A percentile compares a stretch with the other conserved stretches of the same genome.
Evolutionary conservation across 2,113 vertebrate genomes (phyloP).

Genomic region (Trachemys scripta): DNA sequence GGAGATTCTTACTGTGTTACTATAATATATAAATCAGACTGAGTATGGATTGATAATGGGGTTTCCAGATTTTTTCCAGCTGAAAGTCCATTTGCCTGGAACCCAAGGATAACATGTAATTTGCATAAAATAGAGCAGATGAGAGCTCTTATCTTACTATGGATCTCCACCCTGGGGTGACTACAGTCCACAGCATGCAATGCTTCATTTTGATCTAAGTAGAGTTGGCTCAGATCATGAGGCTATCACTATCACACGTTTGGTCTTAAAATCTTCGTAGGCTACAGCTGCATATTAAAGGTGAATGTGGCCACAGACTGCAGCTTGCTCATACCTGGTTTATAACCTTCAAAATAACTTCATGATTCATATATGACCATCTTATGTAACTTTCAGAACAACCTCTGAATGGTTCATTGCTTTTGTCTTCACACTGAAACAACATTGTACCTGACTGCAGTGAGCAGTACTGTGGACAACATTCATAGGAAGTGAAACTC

Average conservation of each 20-base stretch:
- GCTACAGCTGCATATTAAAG: background rate
- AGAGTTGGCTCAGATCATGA: rapidly evolving
- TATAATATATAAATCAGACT: background rate
- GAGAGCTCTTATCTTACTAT: background rate
- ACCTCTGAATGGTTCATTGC: background rate
- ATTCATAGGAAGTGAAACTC: slow-evolving; percentile 86
- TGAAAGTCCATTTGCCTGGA: slow-evolving; percentile 5
- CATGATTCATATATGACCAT: background rate
- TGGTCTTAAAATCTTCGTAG: background rate
- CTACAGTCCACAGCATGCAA: background rate
- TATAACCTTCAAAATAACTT: background rate
- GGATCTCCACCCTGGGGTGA: background rate
- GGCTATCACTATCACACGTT: background rate
- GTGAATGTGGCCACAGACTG: rapidly evolving
- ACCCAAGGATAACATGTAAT: background rate
- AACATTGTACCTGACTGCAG: slow-evolving; percentile 71
- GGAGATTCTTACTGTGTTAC: slow-evolving; percentile 4
- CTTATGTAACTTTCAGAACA: background rate
- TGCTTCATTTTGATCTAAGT: background rate
- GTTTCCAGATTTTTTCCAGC: background rate
- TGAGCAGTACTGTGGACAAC: slow-evolving; percentile 42
- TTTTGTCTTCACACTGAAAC: background rate
- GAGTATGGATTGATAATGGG: background rate
- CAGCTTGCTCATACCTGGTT: background rate
- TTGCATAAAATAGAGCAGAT: background rate